Evolutionary conservation across 2,113 vertebrate genomes (phyloP).

Genomic region (Bos javanicus): DNA sequence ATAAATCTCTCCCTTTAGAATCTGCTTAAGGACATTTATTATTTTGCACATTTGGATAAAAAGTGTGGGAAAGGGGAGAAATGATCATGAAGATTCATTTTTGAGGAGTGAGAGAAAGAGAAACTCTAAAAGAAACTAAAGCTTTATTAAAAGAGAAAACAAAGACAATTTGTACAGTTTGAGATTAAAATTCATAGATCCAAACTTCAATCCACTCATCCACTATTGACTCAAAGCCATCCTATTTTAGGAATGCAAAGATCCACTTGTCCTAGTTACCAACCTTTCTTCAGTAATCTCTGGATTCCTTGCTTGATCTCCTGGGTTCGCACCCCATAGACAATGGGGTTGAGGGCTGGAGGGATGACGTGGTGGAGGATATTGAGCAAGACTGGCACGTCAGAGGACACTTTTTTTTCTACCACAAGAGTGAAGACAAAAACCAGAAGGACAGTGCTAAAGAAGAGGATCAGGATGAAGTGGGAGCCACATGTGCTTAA

Average conservation of each 20-base stretch:
- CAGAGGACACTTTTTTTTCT: conserved; percentile 3
- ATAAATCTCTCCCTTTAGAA: background rate
- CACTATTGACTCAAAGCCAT: background rate
- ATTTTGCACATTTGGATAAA: background rate
- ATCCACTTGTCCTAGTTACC: background rate
- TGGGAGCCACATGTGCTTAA: conserved; percentile 29
- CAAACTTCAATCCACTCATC: background rate
- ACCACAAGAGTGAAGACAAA: conserved; percentile 45
- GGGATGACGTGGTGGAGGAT: conserved; percentile 42
- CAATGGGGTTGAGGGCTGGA: background rate
- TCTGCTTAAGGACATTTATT: background rate
- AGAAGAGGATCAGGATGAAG: conserved; percentile 13
- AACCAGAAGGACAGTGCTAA: conserved; percentile 58
- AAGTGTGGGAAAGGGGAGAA: background rate
- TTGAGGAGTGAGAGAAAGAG: background rate
- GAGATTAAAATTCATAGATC: background rate
- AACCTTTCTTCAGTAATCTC: background rate
- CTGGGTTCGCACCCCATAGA: background rate
- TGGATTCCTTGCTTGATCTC: background rate
- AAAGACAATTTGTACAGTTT: background rate
- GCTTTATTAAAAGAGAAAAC: background rate
- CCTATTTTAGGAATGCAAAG: background rate
- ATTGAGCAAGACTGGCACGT: conserved; percentile 47
- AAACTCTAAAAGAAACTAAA: background rate
- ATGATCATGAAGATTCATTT: background rate